Base-by-base conservation (phyloP, 35 echinoderm and acorn worm genomes). In the Antedon bifida region DNA sequence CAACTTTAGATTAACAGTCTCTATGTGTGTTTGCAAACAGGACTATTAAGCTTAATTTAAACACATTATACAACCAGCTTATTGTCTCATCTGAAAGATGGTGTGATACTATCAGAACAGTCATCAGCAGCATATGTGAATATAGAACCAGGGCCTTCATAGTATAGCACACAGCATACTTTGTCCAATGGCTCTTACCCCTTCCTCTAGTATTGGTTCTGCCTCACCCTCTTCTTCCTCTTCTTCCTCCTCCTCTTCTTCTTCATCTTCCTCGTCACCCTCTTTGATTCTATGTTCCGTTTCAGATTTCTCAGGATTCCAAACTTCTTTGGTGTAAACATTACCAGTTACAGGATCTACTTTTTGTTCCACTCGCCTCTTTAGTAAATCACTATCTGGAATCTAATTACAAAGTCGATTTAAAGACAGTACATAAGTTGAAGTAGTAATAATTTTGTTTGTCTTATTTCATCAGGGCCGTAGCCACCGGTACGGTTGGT, bases 201-300 rank as follows among this genome's bases (percentile, higher is more conserved):
- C 51, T 64, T 7, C 51, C 51, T 64, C 51, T 64, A 16, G 10
- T 64, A 64, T 64, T 64, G 51, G 51, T 64, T 64, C 51, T 12
- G 19, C 51, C 26, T 64, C 82, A 29, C 85, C 90, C 34, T 89
- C 90, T 74, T 89, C 91, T 23, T 86, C 90, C 34, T 91, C 88
- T 44, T 90, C 95, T 21, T 99, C 95, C 32, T 93, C 95, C 26
- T 99, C 95, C 75, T 99, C 95, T 30, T 99, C 95, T 33, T 75
- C 86, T 46, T 99, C 95, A 14, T 93, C 95, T 33, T 91, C 92
- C 30, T 93, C 91, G 5, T 85, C 91, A 36, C 84, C 95, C 19
- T 88, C 88, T 64, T 89, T 91, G 42, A 93, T 82, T 35, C 85
- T 89, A 44, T 79, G 82, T 82, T 87, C 78, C 28, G 85, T 14